A percentile compares a stretch with the other conserved stretches of the same genome.
These are phyloP conservation scores for Teinopalpus imperialis DNA, from an alignment of 2,888 invertebrate species.

Conservation along the genomic window DNA sequence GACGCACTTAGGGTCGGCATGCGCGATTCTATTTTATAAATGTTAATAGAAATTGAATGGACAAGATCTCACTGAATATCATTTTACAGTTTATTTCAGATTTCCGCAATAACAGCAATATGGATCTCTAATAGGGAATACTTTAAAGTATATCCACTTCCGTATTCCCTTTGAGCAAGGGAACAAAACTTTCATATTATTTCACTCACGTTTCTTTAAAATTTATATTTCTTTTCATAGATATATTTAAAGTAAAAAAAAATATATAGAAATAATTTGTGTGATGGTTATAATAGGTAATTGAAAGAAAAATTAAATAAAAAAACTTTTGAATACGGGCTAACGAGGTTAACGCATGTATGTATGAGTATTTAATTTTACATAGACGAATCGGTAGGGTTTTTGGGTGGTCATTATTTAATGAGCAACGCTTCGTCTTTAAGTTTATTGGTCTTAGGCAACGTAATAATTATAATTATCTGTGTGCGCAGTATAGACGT, in stretches of 20 bases:
- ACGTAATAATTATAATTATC: conserved; percentile 2
- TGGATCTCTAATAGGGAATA: conserved; percentile 1
- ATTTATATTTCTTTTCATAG: too few relatives aligned
- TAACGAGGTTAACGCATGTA: too few relatives aligned
- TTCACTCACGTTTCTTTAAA: neutral
- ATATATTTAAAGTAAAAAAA: too few relatives aligned
- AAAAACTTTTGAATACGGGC: too few relatives aligned
- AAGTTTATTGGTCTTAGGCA: too few relatives aligned
- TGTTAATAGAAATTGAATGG: conserved; percentile 52
- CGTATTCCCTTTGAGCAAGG: neutral
- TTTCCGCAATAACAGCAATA: conserved; percentile 1
- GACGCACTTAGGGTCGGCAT: conserved; percentile 46
- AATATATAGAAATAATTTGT: too few relatives aligned
- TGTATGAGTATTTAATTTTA: too few relatives aligned
- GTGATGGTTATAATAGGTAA: too few relatives aligned
- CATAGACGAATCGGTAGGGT: too few relatives aligned
- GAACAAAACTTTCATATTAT: conserved; percentile 7
- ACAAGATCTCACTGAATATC: conserved; percentile 30
- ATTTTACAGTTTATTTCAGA: conserved; percentile 22
- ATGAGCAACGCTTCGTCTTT: too few relatives aligned
- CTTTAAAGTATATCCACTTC: neutral
- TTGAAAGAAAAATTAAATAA: too few relatives aligned
- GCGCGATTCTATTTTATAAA: conserved; percentile 46
- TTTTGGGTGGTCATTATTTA: too few relatives aligned
- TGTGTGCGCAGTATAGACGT: neutral